Conservation (phyloP, 2,888 invertebrate genomes). For the Lepidocyrtinus sp. region DNA sequence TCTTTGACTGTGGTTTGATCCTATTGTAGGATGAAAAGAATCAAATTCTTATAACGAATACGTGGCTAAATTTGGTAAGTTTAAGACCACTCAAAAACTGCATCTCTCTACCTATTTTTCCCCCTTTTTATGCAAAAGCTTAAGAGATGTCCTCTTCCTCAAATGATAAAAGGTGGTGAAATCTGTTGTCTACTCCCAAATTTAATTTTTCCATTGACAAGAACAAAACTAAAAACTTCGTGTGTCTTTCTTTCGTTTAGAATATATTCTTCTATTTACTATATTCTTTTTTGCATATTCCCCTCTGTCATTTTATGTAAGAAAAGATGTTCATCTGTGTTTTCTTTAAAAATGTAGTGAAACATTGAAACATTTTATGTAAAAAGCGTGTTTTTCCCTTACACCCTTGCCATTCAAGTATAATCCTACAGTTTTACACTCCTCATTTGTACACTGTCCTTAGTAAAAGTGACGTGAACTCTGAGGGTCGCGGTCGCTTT, state of each 20-base stretch:
- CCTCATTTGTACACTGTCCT: no score
- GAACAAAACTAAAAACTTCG: background rate
- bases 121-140: slow-evolving; percentile 16
- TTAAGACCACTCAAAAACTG: background rate
- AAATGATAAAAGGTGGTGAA: slow-evolving; percentile 65
- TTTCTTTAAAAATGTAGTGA: no score
- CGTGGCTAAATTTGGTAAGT: slow-evolving; percentile 77
- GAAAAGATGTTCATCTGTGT: no score
- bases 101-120: slow-evolving; percentile 19
- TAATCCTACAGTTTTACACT: no score
- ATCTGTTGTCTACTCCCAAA: slow-evolving; percentile 49
- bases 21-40: slow-evolving; percentile 77
- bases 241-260: slow-evolving; percentile 1
- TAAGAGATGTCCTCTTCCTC: slow-evolving; percentile 1
- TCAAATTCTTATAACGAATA: slow-evolving; percentile 78
- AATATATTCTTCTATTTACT: slow-evolving; percentile 26
- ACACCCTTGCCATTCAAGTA: no score
- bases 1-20: slow-evolving; percentile 50
- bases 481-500: no score
- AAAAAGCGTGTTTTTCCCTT: no score
- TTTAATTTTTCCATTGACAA: background rate
- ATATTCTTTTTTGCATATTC: background rate
- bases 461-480: no score
- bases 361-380: no score
- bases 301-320: no score